Conservation (phyloP, 2,797 vertebrate species). For the Pangasius krempfi region DNA sequence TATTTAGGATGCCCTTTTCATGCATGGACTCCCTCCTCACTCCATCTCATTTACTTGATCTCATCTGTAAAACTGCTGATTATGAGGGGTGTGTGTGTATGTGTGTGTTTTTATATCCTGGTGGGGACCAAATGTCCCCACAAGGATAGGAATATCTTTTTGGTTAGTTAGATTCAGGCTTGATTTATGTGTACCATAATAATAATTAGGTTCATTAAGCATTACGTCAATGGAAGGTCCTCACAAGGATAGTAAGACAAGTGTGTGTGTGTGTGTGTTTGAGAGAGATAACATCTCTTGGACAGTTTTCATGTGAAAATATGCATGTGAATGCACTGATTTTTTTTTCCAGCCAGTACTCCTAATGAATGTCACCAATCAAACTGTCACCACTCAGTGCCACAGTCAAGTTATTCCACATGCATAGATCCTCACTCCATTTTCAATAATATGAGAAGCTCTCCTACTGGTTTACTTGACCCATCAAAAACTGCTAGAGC, state of each 20-base stretch:
- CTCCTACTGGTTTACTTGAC: not conserved
- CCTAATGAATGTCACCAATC: constrained; percentile 19
- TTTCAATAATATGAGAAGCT: constrained; percentile 3
- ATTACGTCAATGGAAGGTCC: not conserved
- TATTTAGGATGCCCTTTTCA: constrained; percentile 39
- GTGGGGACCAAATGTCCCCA: not conserved
- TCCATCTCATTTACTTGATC: constrained; percentile 13
- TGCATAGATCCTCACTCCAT: constrained; percentile 13
- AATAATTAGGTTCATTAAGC: not conserved
- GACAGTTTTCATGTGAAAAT: constrained; percentile 12
- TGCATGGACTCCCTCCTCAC: constrained; percentile 15
- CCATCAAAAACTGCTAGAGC: not conserved
- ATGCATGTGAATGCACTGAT: constrained; percentile 23
- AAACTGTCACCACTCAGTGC: constrained; percentile 6
- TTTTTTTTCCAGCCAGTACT: not conserved
- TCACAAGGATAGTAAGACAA: not conserved
- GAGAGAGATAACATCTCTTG: constrained; percentile 10
- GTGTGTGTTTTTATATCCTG: not conserved
- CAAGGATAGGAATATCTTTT: not conserved
- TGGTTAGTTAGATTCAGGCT: not conserved
- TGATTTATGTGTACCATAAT: not conserved
- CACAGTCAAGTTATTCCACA: constrained; percentile 3
- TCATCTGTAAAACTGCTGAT: constrained; percentile 21
- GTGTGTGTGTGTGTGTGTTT: not conserved
- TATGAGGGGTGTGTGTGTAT: not conserved